A percentile compares a stretch with the other conserved stretches of the same genome.
phyloP scores from a whole-genome alignment of 2,797 vertebrate species.

The Emys orbicularis region DNA sequence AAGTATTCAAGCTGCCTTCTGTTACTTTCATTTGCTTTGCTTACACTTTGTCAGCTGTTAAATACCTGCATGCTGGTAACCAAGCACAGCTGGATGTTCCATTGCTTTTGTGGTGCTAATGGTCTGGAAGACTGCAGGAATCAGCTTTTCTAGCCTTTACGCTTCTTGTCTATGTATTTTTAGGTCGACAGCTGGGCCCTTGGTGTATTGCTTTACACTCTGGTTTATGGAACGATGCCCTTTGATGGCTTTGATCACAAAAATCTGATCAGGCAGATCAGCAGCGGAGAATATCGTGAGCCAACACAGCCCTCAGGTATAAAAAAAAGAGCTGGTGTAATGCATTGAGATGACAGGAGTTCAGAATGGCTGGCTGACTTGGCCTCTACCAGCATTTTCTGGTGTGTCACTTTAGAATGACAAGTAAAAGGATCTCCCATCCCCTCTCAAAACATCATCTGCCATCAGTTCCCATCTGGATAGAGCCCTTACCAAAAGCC shows the following conservation, averaged over 20 bases:
- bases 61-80: slow-evolving; percentile 6
- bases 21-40: slow-evolving; percentile 8
- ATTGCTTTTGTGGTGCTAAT: neutral
- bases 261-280: slow-evolving; percentile 99
- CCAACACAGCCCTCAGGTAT: slow-evolving; percentile 98
- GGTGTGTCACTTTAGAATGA: neutral
- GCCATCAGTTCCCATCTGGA: slow-evolving; percentile 35
- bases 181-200: slow-evolving; percentile 99
- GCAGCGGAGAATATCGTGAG: slow-evolving; percentile 98
- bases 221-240: slow-evolving; percentile 99
- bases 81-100: neutral
- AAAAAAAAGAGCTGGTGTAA: neutral
- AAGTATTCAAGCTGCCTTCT: neutral
- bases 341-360: neutral
- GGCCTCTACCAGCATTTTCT: neutral
- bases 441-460: slow-evolving; percentile 40
- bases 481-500: slow-evolving; percentile 23
- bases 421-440: neutral
- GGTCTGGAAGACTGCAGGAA: neutral
- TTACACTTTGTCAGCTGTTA: neutral
- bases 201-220: slow-evolving; percentile 97
- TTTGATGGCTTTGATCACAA: slow-evolving; percentile 99
- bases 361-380: neutral
- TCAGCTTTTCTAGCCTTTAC: slow-evolving; percentile 31
- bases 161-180: slow-evolving; percentile 64